Conservation (phyloP, 2,888 invertebrate species). For the Keiferia lycopersicella region DNA sequence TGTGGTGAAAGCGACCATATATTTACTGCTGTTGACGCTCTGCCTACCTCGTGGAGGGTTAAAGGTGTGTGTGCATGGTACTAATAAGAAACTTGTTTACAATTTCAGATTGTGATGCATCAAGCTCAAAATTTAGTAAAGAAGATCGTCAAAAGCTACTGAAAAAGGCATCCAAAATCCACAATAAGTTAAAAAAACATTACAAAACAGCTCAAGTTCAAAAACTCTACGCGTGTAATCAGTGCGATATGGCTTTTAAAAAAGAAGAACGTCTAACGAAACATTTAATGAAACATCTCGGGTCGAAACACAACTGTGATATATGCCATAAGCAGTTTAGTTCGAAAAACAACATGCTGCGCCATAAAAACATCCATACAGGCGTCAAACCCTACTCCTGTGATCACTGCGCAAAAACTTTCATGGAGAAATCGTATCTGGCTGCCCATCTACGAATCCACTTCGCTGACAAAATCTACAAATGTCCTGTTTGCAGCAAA, state of each 20-base stretch:
- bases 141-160: neutral
- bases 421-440: constrained; percentile 1
- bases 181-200: neutral
- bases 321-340: constrained; percentile 12
- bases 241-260: neutral
- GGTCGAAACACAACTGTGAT: neutral
- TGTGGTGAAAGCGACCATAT: too few species aligned
- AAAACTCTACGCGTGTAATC: neutral
- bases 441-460: constrained; percentile 1
- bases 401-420: neutral
- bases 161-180: neutral
- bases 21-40: too few species aligned
- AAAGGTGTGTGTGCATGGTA: neutral
- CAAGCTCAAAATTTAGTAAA: neutral
- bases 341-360: constrained; percentile 1
- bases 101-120: neutral
- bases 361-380: neutral
- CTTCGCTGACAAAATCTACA: constrained; percentile 14
- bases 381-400: neutral
- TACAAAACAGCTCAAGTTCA: neutral
- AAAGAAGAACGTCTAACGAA: neutral
- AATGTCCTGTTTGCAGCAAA: constrained; percentile 34
- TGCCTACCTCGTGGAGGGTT: too few species aligned
- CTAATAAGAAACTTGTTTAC: neutral
- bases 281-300: neutral